Percentiles rank a stretch among this genome's conserved stretches.
These are phyloP conservation scores for Dioctria linearis DNA, from an alignment of 2,888 invertebrate species.

Conservation along the genomic window DNA sequence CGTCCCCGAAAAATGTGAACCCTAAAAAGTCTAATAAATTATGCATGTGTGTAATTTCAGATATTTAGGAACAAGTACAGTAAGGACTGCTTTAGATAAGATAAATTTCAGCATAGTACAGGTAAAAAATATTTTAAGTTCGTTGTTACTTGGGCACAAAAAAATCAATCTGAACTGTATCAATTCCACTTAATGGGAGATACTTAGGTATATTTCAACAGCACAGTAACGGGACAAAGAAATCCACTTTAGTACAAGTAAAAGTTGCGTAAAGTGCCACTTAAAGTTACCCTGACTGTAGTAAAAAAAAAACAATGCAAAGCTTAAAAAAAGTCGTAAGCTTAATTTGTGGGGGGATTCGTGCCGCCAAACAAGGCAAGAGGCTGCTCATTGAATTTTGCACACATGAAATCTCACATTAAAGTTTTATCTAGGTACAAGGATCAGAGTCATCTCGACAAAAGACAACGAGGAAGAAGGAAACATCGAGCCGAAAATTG, in stretches of 20 bases:
- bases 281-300: not conserved
- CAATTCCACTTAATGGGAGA: slow-evolving; percentile 1
- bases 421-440: slow-evolving; percentile 50
- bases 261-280: not conserved
- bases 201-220: not conserved
- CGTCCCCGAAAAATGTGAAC: slow-evolving; percentile 5
- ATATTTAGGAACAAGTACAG: not conserved
- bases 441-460: slow-evolving; percentile 12
- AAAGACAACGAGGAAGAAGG: slow-evolving; percentile 40
- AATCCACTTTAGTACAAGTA: not conserved
- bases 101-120: too few relatives aligned
- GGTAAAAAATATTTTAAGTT: too few relatives aligned
- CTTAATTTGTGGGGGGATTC: slow-evolving; percentile 40
- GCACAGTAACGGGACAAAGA: not conserved
- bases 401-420: slow-evolving; percentile 50
- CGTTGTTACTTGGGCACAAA: too few relatives aligned
- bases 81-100: slow-evolving; percentile 7
- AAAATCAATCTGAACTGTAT: not conserved
- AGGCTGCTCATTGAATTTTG: slow-evolving; percentile 32
- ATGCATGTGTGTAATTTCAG: slow-evolving; percentile 29
- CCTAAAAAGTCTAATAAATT: slow-evolving; percentile 38
- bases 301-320: not conserved
- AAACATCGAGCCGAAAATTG: slow-evolving; percentile 41
- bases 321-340: slow-evolving; percentile 18
- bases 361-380: not conserved